These are phyloP conservation scores for Pachypsylla venusta DNA, from an alignment of 1,140 invertebrate genomes.

Conservation along the genomic window DNA sequence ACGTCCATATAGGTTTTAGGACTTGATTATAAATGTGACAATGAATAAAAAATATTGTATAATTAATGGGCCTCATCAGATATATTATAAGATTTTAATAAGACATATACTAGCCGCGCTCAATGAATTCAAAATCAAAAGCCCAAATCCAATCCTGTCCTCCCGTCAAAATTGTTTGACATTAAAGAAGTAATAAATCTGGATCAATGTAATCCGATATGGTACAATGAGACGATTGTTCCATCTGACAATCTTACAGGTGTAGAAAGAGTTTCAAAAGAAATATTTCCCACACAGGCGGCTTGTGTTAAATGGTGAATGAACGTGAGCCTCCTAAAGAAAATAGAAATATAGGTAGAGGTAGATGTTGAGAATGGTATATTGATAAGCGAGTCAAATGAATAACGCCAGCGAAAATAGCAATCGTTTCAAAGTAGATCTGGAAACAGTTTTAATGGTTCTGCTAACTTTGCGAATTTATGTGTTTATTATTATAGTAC, in stretches of 20 bases:
- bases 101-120: not conserved
- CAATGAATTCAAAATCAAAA: not conserved
- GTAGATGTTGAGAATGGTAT: not conserved
- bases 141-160: not conserved
- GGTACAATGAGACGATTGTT: not conserved
- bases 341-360: not conserved
- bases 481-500: no score
- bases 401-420: no score
- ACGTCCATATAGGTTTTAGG: not conserved
- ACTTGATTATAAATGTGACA: not conserved
- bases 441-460: no score
- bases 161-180: not conserved
- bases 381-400: not conserved
- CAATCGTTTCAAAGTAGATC: no score
- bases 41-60: not conserved
- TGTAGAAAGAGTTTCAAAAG: not conserved
- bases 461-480: not conserved
- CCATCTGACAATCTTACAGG: not conserved
- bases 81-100: not conserved
- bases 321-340: not conserved
- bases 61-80: not conserved
- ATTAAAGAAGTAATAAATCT: not conserved
- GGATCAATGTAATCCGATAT: conserved; percentile 5
- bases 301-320: not conserved
- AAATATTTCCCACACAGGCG: not conserved